These are phyloP conservation scores for Sylvia atricapilla DNA, from an alignment of 2,113 vertebrate genomes.

Conservation along the genomic window DNA sequence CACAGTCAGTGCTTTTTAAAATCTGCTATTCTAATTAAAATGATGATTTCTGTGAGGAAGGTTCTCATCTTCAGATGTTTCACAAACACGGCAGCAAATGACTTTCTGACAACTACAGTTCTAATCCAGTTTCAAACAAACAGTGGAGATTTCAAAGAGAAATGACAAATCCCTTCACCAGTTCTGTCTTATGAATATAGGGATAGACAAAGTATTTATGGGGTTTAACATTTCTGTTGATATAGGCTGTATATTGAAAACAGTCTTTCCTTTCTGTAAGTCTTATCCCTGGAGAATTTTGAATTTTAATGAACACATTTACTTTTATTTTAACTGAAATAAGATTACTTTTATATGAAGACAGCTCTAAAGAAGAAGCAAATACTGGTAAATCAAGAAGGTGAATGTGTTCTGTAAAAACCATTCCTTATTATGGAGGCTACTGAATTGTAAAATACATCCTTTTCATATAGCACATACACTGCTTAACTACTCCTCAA, in stretches of 20 bases:
- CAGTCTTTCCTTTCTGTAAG: neutral
- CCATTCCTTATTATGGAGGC: neutral
- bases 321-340: conserved; percentile 9
- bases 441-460: conserved; percentile 34
- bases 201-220: neutral
- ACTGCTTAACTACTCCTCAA: conserved; percentile 23
- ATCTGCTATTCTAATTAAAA: neutral
- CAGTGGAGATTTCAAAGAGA: neutral
- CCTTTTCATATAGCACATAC: conserved; percentile 17
- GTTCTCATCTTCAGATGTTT: neutral
- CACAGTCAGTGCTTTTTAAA: neutral
- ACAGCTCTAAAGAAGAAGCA: neutral
- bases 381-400: conserved; percentile 12
- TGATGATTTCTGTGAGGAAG: neutral
- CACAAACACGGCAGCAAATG: neutral
- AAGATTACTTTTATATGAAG: neutral
- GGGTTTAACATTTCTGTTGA: neutral
- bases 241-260: neutral
- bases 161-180: neutral
- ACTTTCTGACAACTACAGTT: neutral
- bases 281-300: neutral
- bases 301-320: neutral
- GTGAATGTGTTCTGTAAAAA: neutral
- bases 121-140: neutral
- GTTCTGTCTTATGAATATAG: neutral